phyloP scores from a whole-genome alignment of 2,797 vertebrate genomes.

The Paratrypauchen microcephalus region DNA sequence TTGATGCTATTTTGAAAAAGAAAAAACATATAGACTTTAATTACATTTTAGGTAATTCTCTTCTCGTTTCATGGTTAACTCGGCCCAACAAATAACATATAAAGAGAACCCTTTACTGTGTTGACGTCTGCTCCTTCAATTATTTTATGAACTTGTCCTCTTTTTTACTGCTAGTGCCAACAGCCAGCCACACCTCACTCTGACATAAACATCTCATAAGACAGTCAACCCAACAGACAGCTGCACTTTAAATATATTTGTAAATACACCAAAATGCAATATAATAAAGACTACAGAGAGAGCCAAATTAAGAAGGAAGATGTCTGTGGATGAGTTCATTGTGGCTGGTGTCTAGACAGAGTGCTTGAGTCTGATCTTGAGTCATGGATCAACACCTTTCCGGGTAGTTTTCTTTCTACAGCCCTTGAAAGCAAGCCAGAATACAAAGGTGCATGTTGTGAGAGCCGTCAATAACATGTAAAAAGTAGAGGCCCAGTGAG shows the following conservation, averaged over 20 bases:
- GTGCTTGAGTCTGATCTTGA: conserved; percentile 62
- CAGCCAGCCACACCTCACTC: conserved; percentile 23
- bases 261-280: conserved; percentile 7
- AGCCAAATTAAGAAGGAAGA: neutral
- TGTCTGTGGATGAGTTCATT: conserved; percentile 22
- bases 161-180: conserved; percentile 24
- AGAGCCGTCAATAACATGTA: conserved; percentile 57
- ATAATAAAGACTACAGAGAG: conserved; percentile 20
- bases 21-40: neutral
- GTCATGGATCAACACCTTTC: conserved; percentile 35
- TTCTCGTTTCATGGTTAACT: neutral
- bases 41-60: neutral
- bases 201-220: conserved; percentile 27
- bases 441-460: conserved; percentile 24
- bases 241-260: conserved; percentile 16
- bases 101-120: conserved; percentile 2
- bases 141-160: conserved; percentile 31
- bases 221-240: conserved; percentile 19
- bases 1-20: no score
- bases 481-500: conserved; percentile 39
- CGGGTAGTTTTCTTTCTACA: conserved; percentile 31
- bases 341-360: conserved; percentile 60
- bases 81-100: neutral
- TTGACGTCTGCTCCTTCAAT: conserved; percentile 32
- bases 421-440: conserved; percentile 5